Evolutionary conservation across 2,797 vertebrate genomes (phyloP), one percentile per base, ranked within the genome.

Genomic region (Gila robusta): DNA sequence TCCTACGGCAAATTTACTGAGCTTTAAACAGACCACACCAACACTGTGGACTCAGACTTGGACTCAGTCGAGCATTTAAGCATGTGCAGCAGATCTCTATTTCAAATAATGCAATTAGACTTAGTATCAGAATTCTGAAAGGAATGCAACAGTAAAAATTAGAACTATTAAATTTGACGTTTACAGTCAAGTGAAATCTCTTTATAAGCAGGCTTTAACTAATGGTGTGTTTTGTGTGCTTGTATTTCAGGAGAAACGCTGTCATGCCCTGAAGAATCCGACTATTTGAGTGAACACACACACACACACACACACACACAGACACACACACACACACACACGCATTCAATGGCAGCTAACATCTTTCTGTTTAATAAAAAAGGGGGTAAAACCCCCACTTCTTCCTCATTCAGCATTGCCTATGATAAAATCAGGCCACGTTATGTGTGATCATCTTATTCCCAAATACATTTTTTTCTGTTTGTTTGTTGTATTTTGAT

Each of bases 161-260:
- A n/a, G 11, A 56, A 76, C 28, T 11, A 23, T 35, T 21, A 21
- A 0, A 32, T 21, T 16, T 49, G 47, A 49, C 0, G 14, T 49
- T 5, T n/a, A 11, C 16, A 49, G 26, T 49, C 16, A 19, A 74
- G 26, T 52, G 28, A 19, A 21, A 37, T 39, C 3, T 56, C 28
- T 77, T 56, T 37, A 54, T 54, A 56, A 56, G 32, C n/a, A 44
- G 70, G 16, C 12, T 26, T 2, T 37, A 23, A 64, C 67, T 87
- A 14, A 82, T 56, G 64, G 69, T 73, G n/a, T 79, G 73, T 39
- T 79, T 21, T 79, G 52, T 86, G 10, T 90, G 6, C 44, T 87
- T 83, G 52, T 35, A 19, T 87, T 87, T 7, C 83, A 90, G 87
- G 77, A 54, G 12, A 74, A 74, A 37, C 26, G 52, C 66, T 90